Base-by-base conservation (phyloP, 1,140 invertebrate genomes). In the Hycleus cichorii region DNA sequence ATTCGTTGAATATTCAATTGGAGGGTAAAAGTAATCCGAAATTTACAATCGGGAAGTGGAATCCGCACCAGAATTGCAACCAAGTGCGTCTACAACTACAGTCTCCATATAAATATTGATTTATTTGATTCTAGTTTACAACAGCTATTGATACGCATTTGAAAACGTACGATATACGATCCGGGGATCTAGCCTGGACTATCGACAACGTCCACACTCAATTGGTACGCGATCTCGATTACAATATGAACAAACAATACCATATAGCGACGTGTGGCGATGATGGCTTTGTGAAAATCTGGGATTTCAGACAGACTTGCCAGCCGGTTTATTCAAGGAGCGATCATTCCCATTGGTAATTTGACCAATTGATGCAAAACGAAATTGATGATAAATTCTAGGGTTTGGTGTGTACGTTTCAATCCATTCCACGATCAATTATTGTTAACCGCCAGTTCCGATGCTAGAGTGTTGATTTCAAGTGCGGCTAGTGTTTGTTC, bases 361-460 rank as follows among this genome's bases (percentile, higher is more conserved):
- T 46, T 45, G 1, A 39, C 39, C 39, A 10, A 7, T 6, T 6
- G 1, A 51, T 45, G 2, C 1, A 6, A 10, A 39, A 10, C 38
- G 4, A 7, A 7, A 40, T 47, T 25, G 1, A 54, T 58, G 46
- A 39, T 45, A 39, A 63, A 57, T 49, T 74, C 63, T 50, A 89
- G 87, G 87, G 86, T 97, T 10, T 97, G 94, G 94, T 87, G 83
- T 50, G 90, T 96, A 1, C 81, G 90, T 44, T 98, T 94, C 68
- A 98, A 99, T 77, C 88, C 87, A 62, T 97, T 95, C 72, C 95
- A 98, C 75, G 96, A 99, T 74, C 95, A 98, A 76, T 76, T 99
- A 11, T 76, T 99, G n/a, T 75, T 98, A 49, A 92, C 93, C 4
- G 91, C 93, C 26, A 95, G 94, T 67, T 96, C 93, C 68, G 96